These are phyloP conservation scores for Ypsolopha scabrella DNA, from an alignment of 2,888 invertebrate genomes.

Conservation along the genomic window DNA sequence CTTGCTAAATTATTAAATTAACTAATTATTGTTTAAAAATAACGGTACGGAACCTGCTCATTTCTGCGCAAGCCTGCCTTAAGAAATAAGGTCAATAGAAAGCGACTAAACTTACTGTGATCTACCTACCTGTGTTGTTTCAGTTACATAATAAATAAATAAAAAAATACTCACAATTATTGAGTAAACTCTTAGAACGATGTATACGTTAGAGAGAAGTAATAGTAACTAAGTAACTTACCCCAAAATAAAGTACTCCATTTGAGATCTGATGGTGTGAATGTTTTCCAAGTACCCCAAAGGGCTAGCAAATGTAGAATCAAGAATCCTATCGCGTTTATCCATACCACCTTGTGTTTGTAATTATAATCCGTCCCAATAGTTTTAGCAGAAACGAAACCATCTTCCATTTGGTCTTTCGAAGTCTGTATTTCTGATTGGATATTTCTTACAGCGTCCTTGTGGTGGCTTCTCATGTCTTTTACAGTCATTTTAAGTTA, in stretches of 20 bases:
- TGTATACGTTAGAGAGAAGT: no score
- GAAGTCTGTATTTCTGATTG: neutral
- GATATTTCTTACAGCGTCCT: neutral
- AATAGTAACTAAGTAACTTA: constrained; percentile 28
- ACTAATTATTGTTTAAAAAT: no score
- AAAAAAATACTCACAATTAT: no score
- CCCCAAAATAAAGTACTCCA: constrained; percentile 28
- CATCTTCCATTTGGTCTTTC: constrained; percentile 7
- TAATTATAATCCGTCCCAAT: constrained; percentile 30
- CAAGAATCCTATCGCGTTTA: constrained; percentile 71
- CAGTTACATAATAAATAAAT: no score
- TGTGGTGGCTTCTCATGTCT: neutral
- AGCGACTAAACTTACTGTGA: no score
- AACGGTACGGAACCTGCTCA: no score
- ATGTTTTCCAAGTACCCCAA: constrained; percentile 44
- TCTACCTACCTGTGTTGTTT: no score
- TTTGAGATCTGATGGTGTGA: constrained; percentile 22
- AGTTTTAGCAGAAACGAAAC: constrained; percentile 15
- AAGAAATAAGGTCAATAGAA: no score
- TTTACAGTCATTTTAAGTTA: neutral
- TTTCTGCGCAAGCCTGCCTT: no score
- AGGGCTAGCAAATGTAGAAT: constrained; percentile 62
- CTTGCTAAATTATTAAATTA: no score
- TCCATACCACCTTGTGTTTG: constrained; percentile 72
- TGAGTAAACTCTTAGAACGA: no score